Conservation (phyloP, 2,113 vertebrate species). For the Pogona vitticeps region DNA sequence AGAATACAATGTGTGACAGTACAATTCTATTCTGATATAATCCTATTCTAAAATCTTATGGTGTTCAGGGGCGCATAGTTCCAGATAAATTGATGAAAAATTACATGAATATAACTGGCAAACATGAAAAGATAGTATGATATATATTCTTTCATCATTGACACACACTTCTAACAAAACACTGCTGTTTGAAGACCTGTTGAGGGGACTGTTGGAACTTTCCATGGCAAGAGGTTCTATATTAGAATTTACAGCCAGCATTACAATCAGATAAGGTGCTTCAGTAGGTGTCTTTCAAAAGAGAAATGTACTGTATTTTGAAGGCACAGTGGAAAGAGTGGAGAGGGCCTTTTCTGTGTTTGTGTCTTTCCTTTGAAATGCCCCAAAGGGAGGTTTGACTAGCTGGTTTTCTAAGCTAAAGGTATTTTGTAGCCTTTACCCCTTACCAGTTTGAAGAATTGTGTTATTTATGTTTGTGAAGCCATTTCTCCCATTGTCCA, state of each 20-base stretch:
- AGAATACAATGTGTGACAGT: not conserved
- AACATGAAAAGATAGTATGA: not conserved
- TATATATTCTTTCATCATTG: not conserved
- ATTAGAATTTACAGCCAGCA: not conserved
- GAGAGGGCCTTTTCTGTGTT: not conserved
- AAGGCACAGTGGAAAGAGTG: not conserved
- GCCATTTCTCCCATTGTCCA: not conserved
- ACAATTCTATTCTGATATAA: not conserved
- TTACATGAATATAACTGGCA: not conserved
- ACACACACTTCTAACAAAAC: not conserved
- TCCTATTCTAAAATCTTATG: not conserved
- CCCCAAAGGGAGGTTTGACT: not conserved
- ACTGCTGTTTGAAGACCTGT: not conserved
- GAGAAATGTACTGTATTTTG: not conserved
- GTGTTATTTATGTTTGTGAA: no score
- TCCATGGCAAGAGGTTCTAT: not conserved
- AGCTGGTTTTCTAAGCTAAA: not conserved
- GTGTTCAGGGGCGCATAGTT: not conserved
- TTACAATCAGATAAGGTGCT: not conserved
- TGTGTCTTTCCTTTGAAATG: not conserved
- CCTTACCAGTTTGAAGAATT: no score
- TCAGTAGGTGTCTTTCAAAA: not conserved
- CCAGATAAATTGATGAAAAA: not conserved
- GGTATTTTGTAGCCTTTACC: no score
- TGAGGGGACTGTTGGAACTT: not conserved